Evolutionary conservation across 2,888 invertebrate species (phyloP), one percentile per base, ranked within the genome.

Genomic region (Agrypnus murinus): DNA sequence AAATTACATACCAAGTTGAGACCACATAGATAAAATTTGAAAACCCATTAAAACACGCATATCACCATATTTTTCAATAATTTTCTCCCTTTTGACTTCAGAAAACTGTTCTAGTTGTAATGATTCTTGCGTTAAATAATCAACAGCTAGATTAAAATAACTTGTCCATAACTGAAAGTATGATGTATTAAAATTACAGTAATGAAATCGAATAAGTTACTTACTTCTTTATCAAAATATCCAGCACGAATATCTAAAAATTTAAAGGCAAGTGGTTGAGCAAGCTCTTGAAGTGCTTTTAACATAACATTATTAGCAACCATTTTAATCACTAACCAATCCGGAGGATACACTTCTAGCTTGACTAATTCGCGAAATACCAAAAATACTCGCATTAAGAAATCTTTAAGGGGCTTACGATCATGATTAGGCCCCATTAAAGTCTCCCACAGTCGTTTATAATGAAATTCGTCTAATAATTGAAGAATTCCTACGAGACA

Each of bases 11-110:
- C 95, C 96, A 71, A 97, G 87, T 79, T 94, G 92, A 31, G 93
- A 94, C 97, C 97, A 98, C 87, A 96, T 95, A 17, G 94, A 93
- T 8, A 97, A 88, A 76, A 98, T 95, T 81, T 97, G 95, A 82
- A 95, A 92, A 31, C 96, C 97, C 91, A 98, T 97, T 12, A 93
- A 88, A 1, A 97, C 95, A 64, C 98, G 89, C 97, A 97, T 95
- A 81, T 97, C 95, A 0, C 93, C 93, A 81, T 95, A 94, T 66
- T 92, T 92, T 79, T 93, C 92, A 12, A 93, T 87, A 67, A 95
- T 91, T 84, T 93, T 93, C 71, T 93, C 90, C 0, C 92, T 86
- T 80, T 95, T 95, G 1, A 92, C 92, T 74, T 92, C 92, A n/a
- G 93, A 92, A 82, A 94, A 94, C 74, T 90, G 91, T 81, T 95